Percentiles rank a stretch among this genome's conserved stretches.
phyloP scores from a whole-genome alignment of 2,888 invertebrate species.

The Phorcus lineatus region DNA sequence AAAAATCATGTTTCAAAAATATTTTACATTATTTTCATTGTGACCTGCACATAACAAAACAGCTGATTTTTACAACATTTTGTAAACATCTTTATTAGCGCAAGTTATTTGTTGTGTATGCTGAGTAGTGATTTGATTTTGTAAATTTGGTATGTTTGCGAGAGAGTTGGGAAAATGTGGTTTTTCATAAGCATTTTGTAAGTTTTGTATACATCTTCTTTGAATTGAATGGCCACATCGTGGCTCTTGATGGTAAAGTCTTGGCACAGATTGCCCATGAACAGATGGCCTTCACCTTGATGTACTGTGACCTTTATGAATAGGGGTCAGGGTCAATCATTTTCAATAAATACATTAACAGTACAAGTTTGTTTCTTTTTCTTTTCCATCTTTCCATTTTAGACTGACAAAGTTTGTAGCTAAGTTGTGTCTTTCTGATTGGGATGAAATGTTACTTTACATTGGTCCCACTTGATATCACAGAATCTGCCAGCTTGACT shows the following conservation, averaged over 20 bases:
- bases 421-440: too few relatives aligned
- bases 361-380: too few relatives aligned
- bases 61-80: not conserved
- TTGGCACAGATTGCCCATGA: conserved; percentile 2
- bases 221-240: not conserved
- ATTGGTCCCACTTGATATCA: too few relatives aligned
- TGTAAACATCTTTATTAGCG: not conserved
- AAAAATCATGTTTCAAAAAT: too few relatives aligned
- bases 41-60: not conserved
- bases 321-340: conserved; percentile 5
- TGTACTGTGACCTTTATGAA: conserved; percentile 1
- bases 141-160: conserved; percentile 16
- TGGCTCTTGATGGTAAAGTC: not conserved
- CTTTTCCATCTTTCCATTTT: too few relatives aligned
- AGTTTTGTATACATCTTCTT: conserved; percentile 14
- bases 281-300: conserved; percentile 12
- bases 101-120: not conserved
- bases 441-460: too few relatives aligned
- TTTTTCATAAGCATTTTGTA: conserved; percentile 8
- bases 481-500: too few relatives aligned
- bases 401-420: too few relatives aligned
- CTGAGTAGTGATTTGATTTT: not conserved
- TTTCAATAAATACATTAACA: conserved; percentile 16
- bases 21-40: not conserved
- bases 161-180: not conserved